Base-by-base conservation (phyloP, 2,113 vertebrate genomes). In the Myrmophylax atrothorax region DNA sequence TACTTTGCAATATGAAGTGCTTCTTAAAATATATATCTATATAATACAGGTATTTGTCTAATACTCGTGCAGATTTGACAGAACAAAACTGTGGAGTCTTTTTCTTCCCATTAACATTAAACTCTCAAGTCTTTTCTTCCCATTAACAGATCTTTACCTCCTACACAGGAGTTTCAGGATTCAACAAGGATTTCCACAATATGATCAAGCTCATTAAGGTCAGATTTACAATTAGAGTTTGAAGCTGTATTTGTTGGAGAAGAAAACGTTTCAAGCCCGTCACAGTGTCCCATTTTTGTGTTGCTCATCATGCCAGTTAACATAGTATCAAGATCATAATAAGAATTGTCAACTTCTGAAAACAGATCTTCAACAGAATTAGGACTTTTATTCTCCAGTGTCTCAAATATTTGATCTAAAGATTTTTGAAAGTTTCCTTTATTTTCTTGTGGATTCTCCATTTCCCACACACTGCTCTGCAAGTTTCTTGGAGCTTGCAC, bases 161-260 rank as follows among this genome's bases (percentile, higher is more conserved):
- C 86, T 90, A 64, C 24, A 58, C 10, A 56, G 55, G 33, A 81
- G 16, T 35, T 93, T 99, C 98, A 99, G 89, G 99, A 99, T 90
- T 99, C 99, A 92, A 99, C 99, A 84, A 99, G 98, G 96, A 99
- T 99, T 98, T 99, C 99, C 97, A 99, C 99, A 95, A 99, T 99
- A 97, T 99, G 99, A 97, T 99, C 99, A 94, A 99, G 98, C 98
- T 99, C 99, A 7, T 99, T 99, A 83, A 99, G 98, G 97, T 99
- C 99, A 37, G 98, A 98, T 98, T 99, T 99, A 97, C 99, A 99
- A 90, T 97, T 93, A 40, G 99, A 93, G 86, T 98, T 93, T 37
- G 99, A 98, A 86, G 98, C 95, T 35, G 99, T 87, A 44, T 98
- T 60, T 4, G 98, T 80, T 6, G 97, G 94, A 33, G 98, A 55